Evolutionary conservation across 2,888 invertebrate genomes (phyloP), one percentile per base, ranked within the genome.

Genomic region (Clivina fossor): DNA sequence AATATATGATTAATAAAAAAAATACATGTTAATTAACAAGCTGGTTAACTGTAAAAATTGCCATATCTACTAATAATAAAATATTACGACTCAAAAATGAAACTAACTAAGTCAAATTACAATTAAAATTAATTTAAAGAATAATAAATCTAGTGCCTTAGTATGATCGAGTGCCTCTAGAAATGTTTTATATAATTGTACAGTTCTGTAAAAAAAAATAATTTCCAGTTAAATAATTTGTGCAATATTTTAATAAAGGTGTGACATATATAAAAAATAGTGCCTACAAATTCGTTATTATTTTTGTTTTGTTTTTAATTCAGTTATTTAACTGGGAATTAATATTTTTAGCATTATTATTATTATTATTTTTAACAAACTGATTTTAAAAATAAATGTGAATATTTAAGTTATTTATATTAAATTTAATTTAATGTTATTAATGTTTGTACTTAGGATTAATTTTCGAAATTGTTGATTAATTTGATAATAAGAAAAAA

Each of bases 331-430:
- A n/a, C n/a, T n/a, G n/a, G n/a, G n/a, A n/a, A n/a, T n/a, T n/a
- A n/a, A n/a, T n/a, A n/a, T n/a, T n/a, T n/a, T n/a, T n/a, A n/a
- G n/a, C n/a, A n/a, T n/a, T n/a, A n/a, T 26, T 11, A 18, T 26
- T 30, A 19, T 30, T 33, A 16, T 33, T 15, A 40, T 19, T 19
- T 40, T 19, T 20, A 40, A n/a, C 38, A 18, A 16, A 15, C 8
- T 19, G 40, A 22, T n/a, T n/a, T n/a, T 33, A 15, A 19, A 40
- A 20, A 32, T 50, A 41, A 33, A 51, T 51, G 51, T 51, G 28
- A 40, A 7, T 38, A 43, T 41, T 51, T 48, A 48, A 48, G 48
- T 48, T 51, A 51, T 51, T 51, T 51, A 51, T 51, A 51, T 43
- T 8, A 38, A 37, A 35, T 24, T 37, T 48, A 48, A 48, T 48